Conservation (phyloP, 2,113 vertebrate species). For the Mugil cephalus region DNA sequence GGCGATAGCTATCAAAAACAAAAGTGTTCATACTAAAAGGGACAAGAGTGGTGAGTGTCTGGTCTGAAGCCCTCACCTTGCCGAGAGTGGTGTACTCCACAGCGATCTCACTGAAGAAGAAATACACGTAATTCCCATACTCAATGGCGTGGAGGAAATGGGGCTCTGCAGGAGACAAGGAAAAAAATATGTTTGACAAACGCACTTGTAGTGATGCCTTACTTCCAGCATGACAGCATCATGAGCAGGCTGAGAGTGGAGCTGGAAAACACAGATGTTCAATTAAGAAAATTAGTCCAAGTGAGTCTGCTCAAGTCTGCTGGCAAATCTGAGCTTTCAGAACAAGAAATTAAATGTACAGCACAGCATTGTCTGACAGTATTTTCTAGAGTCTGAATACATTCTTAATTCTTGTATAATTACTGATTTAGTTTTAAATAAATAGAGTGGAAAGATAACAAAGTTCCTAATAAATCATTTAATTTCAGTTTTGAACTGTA, state of each 20-base stretch:
- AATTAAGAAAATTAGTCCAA: slow-evolving; percentile 9
- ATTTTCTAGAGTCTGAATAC: not conserved
- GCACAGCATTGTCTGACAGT: not conserved
- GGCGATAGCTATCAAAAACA: not conserved
- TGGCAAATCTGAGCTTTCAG: not conserved
- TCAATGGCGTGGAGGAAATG: slow-evolving; percentile 93
- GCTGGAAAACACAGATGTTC: slow-evolving; percentile 39
- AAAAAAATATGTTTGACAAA: slow-evolving; percentile 28
- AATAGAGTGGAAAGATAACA: no score
- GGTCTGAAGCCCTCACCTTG: slow-evolving; percentile 85
- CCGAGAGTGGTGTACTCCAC: slow-evolving; percentile 93
- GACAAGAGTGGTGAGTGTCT: not conserved
- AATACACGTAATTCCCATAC: slow-evolving; percentile 93
- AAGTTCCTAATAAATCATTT: no score
- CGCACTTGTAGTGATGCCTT: slow-evolving; percentile 2
- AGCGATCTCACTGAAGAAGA: slow-evolving; percentile 96
- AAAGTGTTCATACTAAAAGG: not conserved
- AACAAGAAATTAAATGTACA: not conserved
- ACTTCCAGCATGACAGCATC: slow-evolving; percentile 22
- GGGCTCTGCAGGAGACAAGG: slow-evolving; percentile 85
- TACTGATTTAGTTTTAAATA: not conserved
- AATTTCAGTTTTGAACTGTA: no score
- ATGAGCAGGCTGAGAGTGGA: slow-evolving; percentile 3
- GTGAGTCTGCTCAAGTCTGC: slow-evolving; percentile 7
- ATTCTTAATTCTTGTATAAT: not conserved